These are phyloP conservation scores for Catagonus wagneri DNA, from an alignment of 2,113 vertebrate genomes.

Conservation along the genomic window DNA sequence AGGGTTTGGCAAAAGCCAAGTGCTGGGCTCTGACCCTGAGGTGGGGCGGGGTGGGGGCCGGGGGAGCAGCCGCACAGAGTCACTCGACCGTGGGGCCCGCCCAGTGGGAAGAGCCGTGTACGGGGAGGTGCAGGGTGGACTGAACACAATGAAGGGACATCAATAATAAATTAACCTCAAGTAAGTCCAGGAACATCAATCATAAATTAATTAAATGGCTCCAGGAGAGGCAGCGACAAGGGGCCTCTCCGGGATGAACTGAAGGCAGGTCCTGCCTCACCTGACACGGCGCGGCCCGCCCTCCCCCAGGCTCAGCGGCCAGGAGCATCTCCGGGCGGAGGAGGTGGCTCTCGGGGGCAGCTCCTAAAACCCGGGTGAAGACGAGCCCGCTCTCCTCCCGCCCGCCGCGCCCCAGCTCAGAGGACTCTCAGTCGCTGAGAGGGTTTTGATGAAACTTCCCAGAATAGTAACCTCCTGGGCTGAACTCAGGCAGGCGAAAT, in stretches of 20 bases:
- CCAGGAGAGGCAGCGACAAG: conserved; percentile 13
- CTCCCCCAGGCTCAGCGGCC: background rate
- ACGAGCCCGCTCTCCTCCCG: background rate
- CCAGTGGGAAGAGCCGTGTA: background rate
- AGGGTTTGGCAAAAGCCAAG: background rate
- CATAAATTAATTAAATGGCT: conserved; percentile 81
- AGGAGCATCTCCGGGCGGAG: background rate
- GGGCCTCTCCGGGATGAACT: background rate
- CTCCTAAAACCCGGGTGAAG: background rate
- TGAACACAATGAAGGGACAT: conserved; percentile 55
- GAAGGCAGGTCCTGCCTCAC: background rate
- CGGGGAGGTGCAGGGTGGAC: background rate
- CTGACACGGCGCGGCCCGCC: background rate
- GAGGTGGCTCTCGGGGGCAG: background rate
- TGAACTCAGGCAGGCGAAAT: conserved; percentile 52
- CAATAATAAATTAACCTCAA: conserved; percentile 74
- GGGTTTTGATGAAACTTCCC: conserved; percentile 69
- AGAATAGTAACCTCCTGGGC: conserved; percentile 71
- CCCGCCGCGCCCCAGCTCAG: background rate
- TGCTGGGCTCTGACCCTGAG: background rate
- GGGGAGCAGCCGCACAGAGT: background rate
- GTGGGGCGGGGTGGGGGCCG: background rate
- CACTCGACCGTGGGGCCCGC: background rate
- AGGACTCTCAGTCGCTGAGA: conserved; percentile 32
- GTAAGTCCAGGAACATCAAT: conserved; percentile 68